Base-by-base conservation (phyloP, 1,140 invertebrate genomes). In the Araneus ventricosus region DNA sequence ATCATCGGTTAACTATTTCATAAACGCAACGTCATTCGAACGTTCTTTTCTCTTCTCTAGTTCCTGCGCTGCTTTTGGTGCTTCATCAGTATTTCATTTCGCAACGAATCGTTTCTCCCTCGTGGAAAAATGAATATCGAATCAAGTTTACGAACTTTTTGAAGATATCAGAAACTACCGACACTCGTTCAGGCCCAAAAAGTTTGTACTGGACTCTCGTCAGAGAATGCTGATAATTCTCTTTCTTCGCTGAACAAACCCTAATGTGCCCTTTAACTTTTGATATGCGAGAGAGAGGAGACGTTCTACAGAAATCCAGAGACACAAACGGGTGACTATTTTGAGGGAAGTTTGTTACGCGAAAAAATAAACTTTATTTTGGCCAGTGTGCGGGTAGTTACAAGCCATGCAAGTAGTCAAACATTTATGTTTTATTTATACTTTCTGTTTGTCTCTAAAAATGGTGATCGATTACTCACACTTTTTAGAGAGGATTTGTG, bases 1-100 rank as follows among this genome's bases (percentile, higher is more conserved):
- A 75, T 75, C 70, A 75, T 75, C 70, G 70, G 37, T 75, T 22
- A 75, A n/a, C 7, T 22, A 84, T 52, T 24, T 52, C 41, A 61
- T 61, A 22, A 20, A 87, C 37, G 30, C 27, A 87, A 87, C 59
- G 52, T 10, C 30, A 24, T 14, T 67, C 7, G 63, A 67, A 67
- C 52, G 85, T 63, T 59, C 34, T 70, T 59, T 88, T 67, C 70
- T 34, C 70, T 80, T 80, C 27, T 90, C 34, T 59, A 93, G 91
- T 93, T 93, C 91, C 91, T 91, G 89, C 89, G 79, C 89, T 84
- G 79, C 80, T 87, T 90, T 84, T 84, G 89, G 89, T 91, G 89
- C 89, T 91, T 91, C 45, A 91, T 84, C 89, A 91, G 89, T 91
- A 91, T 91, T 91, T 87, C 89, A 82, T 39, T 37, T 59, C 45